Evolutionary conservation across 2,113 vertebrate genomes (phyloP), one percentile per base, ranked within the genome.

Genomic region (Pteruthius melanotis): DNA sequence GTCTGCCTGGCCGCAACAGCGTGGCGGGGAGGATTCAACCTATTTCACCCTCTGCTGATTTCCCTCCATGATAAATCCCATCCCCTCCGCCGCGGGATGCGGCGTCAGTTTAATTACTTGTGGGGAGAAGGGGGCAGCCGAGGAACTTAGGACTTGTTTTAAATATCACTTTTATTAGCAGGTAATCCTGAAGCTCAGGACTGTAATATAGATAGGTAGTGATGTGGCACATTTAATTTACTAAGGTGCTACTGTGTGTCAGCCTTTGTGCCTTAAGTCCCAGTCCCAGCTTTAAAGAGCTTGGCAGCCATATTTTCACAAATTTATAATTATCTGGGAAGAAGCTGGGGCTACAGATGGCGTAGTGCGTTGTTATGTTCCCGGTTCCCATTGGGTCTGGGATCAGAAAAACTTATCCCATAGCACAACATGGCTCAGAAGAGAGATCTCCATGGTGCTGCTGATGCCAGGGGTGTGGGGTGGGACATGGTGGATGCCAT

Each of bases 151-250:
- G 93, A 49, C 83, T 81, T 95, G 76, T 78, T 93, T 95, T 92
- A 94, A 94, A 92, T 94, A 94, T 94, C 81, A 33, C 85, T 95
- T 96, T 96, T 96, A 96, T 97, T 95, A 94, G 90, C 4, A 45
- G 88, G 82, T 95, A 95, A 96, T 97, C 95, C 95, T 94, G 87
- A 53, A 91, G 94, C 93, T 94, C 87, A 83, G 85, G 17, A 74
- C 92, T 94, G 90, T 95, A 75, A 95, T 94, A 95, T 59, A 87
- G 83, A 37, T 53, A 88, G 93, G 93, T 94, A 88, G 88, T 37
- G 94, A 88, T 86, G 87, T 88, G 95, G 94, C 85, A 82, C 75
- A 39, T 94, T 90, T 93, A 74, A 94, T 96, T 96, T 94, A 88
- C 87, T 82, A 44, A 45, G 63, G 85, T 93, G 76, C 85, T 93